phyloP scores from a whole-genome alignment of 2,797 vertebrate genomes.

The Falco berigora region DNA sequence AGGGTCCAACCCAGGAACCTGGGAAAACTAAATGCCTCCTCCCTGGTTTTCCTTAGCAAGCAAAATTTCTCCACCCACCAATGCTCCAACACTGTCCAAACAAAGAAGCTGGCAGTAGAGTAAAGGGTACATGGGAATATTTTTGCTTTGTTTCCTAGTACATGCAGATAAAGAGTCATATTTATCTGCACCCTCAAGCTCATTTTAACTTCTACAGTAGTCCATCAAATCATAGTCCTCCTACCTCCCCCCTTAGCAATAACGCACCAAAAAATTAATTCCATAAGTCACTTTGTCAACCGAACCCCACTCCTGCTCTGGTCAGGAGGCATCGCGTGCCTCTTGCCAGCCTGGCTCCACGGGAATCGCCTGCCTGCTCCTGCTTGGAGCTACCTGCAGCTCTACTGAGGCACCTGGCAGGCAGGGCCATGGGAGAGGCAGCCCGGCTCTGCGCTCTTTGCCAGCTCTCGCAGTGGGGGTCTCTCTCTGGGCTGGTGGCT shows the following conservation, averaged over 20 bases:
- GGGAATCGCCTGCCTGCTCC: neutral
- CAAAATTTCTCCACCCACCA: neutral
- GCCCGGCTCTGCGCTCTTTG: accelerated
- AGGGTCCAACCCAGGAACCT: neutral
- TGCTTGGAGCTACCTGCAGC: neutral
- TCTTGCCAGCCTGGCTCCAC: neutral
- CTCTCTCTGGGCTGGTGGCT: neutral
- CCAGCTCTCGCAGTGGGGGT: neutral
- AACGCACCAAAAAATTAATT: neutral
- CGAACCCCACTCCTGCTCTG: neutral
- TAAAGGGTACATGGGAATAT: neutral
- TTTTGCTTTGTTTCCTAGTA: neutral
- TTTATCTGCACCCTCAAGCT: neutral
- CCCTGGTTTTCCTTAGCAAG: neutral
- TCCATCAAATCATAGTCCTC: neutral
- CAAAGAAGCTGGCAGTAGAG: neutral
- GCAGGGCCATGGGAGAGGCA: neutral
- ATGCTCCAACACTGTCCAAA: neutral
- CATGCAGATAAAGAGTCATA: neutral
- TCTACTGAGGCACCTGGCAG: accelerated
- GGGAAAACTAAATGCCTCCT: neutral
- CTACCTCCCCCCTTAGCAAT: neutral
- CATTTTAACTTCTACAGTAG: neutral
- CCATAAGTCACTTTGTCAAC: neutral
- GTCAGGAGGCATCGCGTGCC: too few species aligned